Base-by-base conservation (phyloP, 2,797 vertebrate genomes). In the Enoplosus armatus region DNA sequence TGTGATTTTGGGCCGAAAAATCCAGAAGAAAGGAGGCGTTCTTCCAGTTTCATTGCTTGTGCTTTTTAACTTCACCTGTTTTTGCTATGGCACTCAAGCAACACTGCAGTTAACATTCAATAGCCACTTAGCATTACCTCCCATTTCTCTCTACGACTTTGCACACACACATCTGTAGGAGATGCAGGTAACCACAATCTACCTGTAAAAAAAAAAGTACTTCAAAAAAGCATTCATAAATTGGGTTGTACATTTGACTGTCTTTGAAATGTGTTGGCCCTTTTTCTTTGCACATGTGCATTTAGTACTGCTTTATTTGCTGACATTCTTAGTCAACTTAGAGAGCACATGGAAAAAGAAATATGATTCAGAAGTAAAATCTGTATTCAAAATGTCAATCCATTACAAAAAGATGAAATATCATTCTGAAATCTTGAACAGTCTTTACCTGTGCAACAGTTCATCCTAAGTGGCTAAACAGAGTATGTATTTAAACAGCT, bases 1-100 rank as follows among this genome's bases (percentile, higher is more conserved):
- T 94, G 18, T 94, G 65, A 94, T 73, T n/a, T 55, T 18, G 2
- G 37, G 18, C 16, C 43, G 18, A 65, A 39, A 50, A 11, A 45
- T 27, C 8, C 39, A 29, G 29, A 18, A 20, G 26, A 27, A 72
- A 27, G 10, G 10, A 8, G 0, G 2, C 16, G 1, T 29, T 33
- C 4, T 53, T 45, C 0, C 12, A 35, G 1, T 16, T n/a, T 15
- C 7, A 12, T 26, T 31, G 3, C 26, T n/a, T 26, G 9, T 47
- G 4, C 24, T 51, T 58, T 41, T 35, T 18, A 55, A 29, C 8
- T 11, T 15, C 22, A 29, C n/a, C 10, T 45, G 3, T 11, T 29
- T 59, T 53, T 47, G 6, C 22, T 51, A 4, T 29, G 12, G 56
- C 12, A 43, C 24, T 29, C 8, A 27, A 43, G 5, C 43, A 45